Percentiles rank a stretch among this genome's conserved stretches.
These are phyloP conservation scores for Rhea americana DNA, from an alignment of 2,113 vertebrate genomes.

Conservation along the genomic window DNA sequence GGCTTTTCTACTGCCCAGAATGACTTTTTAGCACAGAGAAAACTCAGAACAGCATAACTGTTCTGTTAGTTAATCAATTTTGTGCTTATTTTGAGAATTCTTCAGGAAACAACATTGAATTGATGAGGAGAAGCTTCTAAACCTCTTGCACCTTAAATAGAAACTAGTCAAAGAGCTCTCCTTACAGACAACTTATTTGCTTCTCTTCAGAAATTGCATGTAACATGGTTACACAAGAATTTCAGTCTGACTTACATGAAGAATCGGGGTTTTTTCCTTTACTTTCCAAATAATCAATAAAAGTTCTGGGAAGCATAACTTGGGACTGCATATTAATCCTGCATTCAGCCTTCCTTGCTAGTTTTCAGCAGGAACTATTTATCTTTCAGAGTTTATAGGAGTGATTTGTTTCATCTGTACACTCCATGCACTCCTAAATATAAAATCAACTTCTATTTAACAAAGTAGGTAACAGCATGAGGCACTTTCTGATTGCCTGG, in stretches of 20 bases:
- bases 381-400: constrained; percentile 70
- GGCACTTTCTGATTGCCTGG: constrained; percentile 28
- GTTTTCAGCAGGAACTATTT: constrained; percentile 72
- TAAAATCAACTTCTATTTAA: constrained; percentile 75
- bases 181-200: constrained; percentile 47
- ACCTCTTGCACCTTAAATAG: not conserved
- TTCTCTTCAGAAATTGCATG: constrained; percentile 68
- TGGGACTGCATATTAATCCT: constrained; percentile 80
- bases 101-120: not conserved
- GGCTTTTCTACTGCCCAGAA: not conserved
- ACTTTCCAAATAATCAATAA: constrained; percentile 74
- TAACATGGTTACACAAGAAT: constrained; percentile 53
- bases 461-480: constrained; percentile 70
- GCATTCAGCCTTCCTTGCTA: constrained; percentile 62
- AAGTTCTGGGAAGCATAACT: constrained; percentile 73
- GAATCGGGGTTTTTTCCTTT: constrained; percentile 43
- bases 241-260: constrained; percentile 65
- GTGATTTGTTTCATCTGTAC: constrained; percentile 74
- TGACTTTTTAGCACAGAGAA: not conserved
- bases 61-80: not conserved
- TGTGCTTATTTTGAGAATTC: not conserved
- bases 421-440: constrained; percentile 72
- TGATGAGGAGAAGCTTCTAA: not conserved
- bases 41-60: not conserved
- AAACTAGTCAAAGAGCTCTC: constrained; percentile 12